Conservation (phyloP, 2,797 vertebrate species). For the Gymnothorax reevesii region DNA sequence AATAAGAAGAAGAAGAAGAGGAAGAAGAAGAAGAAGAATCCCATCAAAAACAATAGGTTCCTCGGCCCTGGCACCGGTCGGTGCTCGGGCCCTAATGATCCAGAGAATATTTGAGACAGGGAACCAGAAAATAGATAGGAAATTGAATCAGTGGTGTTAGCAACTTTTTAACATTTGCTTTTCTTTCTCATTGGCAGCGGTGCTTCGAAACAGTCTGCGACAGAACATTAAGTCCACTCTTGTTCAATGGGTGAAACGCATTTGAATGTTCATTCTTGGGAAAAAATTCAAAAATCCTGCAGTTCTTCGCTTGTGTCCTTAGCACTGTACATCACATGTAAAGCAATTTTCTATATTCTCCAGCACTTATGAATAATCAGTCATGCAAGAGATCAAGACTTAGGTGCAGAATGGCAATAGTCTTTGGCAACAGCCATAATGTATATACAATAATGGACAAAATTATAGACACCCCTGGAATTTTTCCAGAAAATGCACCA, state of each 20-base stretch:
- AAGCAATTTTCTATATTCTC: neutral
- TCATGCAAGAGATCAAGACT: neutral
- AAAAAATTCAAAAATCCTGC: no score
- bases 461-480: no score
- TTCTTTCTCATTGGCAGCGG: neutral
- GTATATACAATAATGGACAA: no score
- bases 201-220: neutral
- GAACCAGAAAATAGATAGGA: neutral
- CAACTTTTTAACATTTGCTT: neutral
- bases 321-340: no score
- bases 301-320: no score
- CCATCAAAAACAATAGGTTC: no score
- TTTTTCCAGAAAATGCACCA: no score
- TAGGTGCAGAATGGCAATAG: neutral
- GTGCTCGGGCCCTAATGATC: no score
- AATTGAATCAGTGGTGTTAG: neutral
- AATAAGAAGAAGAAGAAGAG: no score
- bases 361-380: neutral
- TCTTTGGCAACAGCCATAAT: neutral
- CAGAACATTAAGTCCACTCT: neutral
- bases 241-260: neutral
- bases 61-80: no score
- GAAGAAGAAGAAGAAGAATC: no score
- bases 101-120: neutral
- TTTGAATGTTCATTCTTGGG: no score